A percentile compares a stretch with the other conserved stretches of the same genome.
These are phyloP conservation scores for Colius striatus DNA, from an alignment of 2,113 vertebrate species.

Conservation along the genomic window DNA sequence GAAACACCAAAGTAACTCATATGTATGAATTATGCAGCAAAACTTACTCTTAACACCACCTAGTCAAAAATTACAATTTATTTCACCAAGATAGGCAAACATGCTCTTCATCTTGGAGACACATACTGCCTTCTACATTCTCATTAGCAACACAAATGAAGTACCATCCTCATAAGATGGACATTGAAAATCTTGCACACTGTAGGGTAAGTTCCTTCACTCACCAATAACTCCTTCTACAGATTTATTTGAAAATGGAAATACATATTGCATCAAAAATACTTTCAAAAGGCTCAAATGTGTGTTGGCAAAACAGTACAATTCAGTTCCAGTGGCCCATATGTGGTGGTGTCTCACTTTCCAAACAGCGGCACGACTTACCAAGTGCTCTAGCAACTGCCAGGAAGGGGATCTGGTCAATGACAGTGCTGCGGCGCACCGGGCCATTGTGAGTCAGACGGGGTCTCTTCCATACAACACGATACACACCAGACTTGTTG, in stretches of 20 bases:
- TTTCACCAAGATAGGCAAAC: neutral
- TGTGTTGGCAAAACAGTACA: accelerated
- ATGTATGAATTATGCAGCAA: neutral
- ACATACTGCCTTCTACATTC: neutral
- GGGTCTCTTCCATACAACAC: conserved; percentile 97
- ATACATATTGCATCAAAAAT: neutral
- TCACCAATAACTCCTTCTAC: neutral
- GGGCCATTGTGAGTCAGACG: conserved; percentile 92
- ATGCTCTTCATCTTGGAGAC: neutral
- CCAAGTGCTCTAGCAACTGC: conserved; percentile 92
- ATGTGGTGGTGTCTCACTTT: accelerated
- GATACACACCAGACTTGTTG: conserved; percentile 96
- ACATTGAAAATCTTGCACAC: neutral
- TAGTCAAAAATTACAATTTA: neutral
- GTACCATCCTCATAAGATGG: neutral
- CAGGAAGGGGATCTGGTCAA: conserved; percentile 96
- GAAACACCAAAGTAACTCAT: neutral
- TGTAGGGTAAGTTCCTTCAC: neutral
- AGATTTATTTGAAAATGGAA: neutral
- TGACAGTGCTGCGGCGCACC: conserved; percentile 92
- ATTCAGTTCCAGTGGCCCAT: neutral
- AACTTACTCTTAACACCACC: neutral
- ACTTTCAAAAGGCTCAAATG: neutral
- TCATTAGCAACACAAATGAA: neutral
- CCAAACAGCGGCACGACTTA: conserved; percentile 33